Evolutionary conservation across 2,113 vertebrate species (phyloP).

Genomic region (Entelurus aequoreus): DNA sequence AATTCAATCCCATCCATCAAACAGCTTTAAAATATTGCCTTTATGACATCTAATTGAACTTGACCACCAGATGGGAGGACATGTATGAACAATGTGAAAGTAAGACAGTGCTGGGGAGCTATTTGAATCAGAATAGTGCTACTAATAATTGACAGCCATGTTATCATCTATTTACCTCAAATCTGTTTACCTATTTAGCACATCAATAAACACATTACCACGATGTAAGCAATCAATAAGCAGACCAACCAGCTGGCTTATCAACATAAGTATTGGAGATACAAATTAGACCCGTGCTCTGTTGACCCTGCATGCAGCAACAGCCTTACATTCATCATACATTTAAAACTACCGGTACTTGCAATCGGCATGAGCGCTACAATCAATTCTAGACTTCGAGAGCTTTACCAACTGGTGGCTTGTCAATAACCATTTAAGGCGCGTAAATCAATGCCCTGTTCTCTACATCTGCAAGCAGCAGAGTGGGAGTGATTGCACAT

Average conservation of each 20-base stretch:
- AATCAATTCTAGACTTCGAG: slow-evolving; percentile 41
- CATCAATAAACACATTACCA: slow-evolving; percentile 54
- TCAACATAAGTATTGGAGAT: slow-evolving; percentile 20
- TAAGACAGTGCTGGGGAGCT: background rate
- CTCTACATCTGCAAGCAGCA: slow-evolving; percentile 6
- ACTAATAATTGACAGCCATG: slow-evolving; percentile 19
- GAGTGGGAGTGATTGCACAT: background rate
- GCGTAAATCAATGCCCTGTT: slow-evolving; percentile 21
- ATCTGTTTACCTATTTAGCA: slow-evolving; percentile 22
- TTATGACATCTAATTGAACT: slow-evolving; percentile 14
- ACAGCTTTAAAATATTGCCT: slow-evolving; percentile 33
- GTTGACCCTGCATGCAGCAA: slow-evolving; percentile 41
- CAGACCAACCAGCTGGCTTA: slow-evolving; percentile 9
- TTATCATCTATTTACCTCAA: slow-evolving; percentile 31
- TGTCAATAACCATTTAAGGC: slow-evolving; percentile 54
- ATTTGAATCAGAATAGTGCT: slow-evolving; percentile 4
- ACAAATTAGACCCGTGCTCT: slow-evolving; percentile 54
- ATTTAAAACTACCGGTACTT: slow-evolving; percentile 52
- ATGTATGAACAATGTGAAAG: background rate
- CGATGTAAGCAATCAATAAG: slow-evolving; percentile 39
- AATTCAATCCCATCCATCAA: slow-evolving; percentile 46
- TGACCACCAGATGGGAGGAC: slow-evolving; percentile 9
- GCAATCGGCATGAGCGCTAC: slow-evolving; percentile 37
- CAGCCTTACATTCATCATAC: slow-evolving; percentile 49
- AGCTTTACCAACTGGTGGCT: slow-evolving; percentile 46